Percentiles rank a stretch among this genome's conserved stretches.
phyloP scores from a whole-genome alignment of 2,113 vertebrate genomes.

The Gymnarchus niloticus region DNA sequence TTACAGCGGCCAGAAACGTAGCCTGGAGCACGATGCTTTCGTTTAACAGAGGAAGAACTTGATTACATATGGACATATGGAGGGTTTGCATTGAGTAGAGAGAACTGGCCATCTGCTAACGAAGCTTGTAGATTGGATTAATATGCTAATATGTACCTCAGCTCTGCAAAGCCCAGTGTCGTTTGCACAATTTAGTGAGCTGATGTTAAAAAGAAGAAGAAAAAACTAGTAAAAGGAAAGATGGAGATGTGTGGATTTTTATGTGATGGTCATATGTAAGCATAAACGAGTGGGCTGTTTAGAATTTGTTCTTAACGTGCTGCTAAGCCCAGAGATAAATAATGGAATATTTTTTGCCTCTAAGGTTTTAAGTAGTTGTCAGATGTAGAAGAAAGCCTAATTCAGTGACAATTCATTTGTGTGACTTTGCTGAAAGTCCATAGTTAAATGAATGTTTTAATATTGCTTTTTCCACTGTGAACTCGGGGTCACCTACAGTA shows the following conservation, averaged over 20 bases:
- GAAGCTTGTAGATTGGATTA: neutral
- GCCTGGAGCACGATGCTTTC: neutral
- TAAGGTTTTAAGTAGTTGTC: neutral
- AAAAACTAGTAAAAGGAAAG: neutral
- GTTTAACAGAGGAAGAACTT: neutral
- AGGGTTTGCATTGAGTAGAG: neutral
- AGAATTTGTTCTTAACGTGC: neutral
- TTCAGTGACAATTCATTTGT: neutral
- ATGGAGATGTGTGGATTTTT: neutral
- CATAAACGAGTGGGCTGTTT: neutral
- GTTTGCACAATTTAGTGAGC: neutral
- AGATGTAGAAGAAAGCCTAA: neutral
- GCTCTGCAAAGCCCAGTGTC: neutral
- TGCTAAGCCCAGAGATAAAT: neutral
- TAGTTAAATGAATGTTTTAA: neutral
- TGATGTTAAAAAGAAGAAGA: neutral
- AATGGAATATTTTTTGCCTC: neutral
- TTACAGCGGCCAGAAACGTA: neutral
- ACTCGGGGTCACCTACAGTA: neutral
- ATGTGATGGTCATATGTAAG: neutral
- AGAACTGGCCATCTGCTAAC: neutral
- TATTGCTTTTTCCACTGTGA: no score
- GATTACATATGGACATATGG: neutral
- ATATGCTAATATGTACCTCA: neutral
- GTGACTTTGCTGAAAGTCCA: neutral